Evolutionary conservation across 2,888 invertebrate species (phyloP).

Genomic region (Smittia aterrima): DNA sequence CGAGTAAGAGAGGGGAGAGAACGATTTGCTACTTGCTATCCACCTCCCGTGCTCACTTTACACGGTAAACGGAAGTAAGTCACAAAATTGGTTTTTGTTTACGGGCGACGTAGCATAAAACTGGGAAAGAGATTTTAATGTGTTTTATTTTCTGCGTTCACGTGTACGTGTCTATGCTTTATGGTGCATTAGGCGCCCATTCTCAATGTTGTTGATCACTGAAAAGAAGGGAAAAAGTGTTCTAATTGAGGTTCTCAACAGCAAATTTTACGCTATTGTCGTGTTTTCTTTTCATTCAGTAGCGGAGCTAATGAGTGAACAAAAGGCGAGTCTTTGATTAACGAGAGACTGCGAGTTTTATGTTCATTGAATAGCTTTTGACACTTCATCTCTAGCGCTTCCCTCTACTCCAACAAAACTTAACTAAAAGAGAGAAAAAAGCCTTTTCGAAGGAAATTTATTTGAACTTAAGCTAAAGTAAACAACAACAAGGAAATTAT

Average conservation of each 20-base stretch:
- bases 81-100: conserved; percentile 38
- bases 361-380: background rate
- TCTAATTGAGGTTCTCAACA: conserved; percentile 18
- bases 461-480: background rate
- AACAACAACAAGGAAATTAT: conserved; percentile 1
- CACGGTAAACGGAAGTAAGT: conserved; percentile 28
- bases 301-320: background rate
- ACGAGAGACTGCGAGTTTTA: background rate
- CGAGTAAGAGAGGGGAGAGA: background rate
- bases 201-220: background rate
- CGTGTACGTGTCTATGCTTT: conserved; percentile 23
- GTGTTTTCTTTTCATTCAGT: background rate
- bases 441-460: background rate
- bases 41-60: background rate
- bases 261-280: background rate
- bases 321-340: background rate
- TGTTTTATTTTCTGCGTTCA: conserved; percentile 8
- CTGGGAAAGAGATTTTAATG: background rate
- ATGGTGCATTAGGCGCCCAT: conserved; percentile 37
- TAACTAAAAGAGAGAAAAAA: background rate
- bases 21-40: background rate
- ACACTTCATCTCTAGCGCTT: background rate
- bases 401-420: background rate
- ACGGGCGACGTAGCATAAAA: conserved; percentile 29
- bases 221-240: background rate